phyloP scores from a whole-genome alignment of 64 coral and sea anemone species.

The Montipora sp. region DNA sequence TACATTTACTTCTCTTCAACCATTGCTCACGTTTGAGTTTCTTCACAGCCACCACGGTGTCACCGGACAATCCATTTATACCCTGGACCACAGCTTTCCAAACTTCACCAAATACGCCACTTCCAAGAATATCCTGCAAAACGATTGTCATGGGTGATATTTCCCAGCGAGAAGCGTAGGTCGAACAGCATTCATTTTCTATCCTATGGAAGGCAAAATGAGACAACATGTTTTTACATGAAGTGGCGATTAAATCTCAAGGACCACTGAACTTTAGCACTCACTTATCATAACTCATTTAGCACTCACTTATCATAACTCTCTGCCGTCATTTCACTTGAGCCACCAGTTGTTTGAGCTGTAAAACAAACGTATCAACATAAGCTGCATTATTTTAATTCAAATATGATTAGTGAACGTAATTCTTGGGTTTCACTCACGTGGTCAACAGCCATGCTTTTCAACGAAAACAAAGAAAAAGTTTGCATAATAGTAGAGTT shows the following conservation, averaged over 20 bases:
- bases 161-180: slow-evolving; percentile 37
- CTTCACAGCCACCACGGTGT: slow-evolving; percentile 47
- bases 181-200: not conserved
- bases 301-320: not conserved
- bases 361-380: not conserved
- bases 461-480: too few relatives aligned
- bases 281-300: not conserved
- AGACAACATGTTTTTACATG: too few relatives aligned
- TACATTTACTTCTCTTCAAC: not conserved
- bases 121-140: slow-evolving; percentile 32
- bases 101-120: slow-evolving; percentile 68
- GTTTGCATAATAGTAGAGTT: too few relatives aligned
- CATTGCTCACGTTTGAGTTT: slow-evolving; percentile 56
- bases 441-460: too few relatives aligned
- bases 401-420: too few relatives aligned
- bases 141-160: not conserved
- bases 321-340: not conserved
- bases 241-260: not conserved
- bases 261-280: too few relatives aligned
- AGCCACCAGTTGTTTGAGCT: not conserved
- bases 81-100: slow-evolving; percentile 30
- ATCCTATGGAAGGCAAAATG: too few relatives aligned
- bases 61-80: not conserved
- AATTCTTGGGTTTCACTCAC: too few relatives aligned
- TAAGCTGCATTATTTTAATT: not conserved